Evolutionary conservation across 2,888 invertebrate species (phyloP).

Genomic region (Eueremaeus valkanovi): DNA sequence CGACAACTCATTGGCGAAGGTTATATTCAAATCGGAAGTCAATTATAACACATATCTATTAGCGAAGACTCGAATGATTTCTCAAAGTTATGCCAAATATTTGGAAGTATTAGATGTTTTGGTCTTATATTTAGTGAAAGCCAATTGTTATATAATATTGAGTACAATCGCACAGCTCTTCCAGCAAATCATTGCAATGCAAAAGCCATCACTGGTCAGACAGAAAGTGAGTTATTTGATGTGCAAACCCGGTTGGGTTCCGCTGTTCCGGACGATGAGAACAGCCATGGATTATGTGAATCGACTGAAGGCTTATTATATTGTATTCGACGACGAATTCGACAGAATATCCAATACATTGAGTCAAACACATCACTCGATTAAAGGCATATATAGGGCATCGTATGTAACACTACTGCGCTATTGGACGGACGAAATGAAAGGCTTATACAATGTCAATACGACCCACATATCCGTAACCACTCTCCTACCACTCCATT

Average conservation of each 20-base stretch:
- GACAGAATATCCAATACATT: not conserved
- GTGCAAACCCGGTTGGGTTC: slow-evolving; percentile 13
- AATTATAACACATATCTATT: not conserved
- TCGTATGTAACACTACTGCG: not conserved
- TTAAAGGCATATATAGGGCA: not conserved
- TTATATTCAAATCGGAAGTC: not conserved
- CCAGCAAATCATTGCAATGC: not conserved
- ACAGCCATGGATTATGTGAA: not conserved
- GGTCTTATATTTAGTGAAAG: slow-evolving; percentile 12
- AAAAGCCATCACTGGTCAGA: not conserved
- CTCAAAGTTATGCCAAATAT: not conserved
- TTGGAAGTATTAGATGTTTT: not conserved
- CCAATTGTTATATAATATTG: not conserved
- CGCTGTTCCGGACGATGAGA: not conserved
- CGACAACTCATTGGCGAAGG: not conserved
- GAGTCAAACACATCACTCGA: not conserved
- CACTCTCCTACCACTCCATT: not conserved
- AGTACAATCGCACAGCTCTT: not conserved
- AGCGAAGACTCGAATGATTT: not conserved
- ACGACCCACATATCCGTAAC: not conserved
- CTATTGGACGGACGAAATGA: not conserved
- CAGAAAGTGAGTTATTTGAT: not conserved
- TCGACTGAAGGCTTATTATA: not conserved
- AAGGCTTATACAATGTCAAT: not conserved
- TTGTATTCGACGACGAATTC: not conserved